Evolutionary conservation across 1,140 invertebrate species (phyloP), one percentile per base, ranked within the genome.

Genomic region (Nephotettix cincticeps): DNA sequence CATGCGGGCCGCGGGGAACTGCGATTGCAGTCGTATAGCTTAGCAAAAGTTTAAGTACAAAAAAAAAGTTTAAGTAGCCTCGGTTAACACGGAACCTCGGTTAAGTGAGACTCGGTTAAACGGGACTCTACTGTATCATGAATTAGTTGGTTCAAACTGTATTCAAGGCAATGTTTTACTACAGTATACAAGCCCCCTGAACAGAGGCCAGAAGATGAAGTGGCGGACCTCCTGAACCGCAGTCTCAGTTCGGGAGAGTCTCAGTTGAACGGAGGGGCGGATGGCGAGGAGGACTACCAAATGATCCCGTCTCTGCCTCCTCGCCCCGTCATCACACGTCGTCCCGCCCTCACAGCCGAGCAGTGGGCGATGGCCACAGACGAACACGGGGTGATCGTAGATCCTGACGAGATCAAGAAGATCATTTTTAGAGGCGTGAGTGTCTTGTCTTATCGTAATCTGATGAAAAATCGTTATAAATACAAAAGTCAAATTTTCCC

Each of bases 341-440:
- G 87, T n/a, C 78, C 82, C 13, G 91, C 94, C 1, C 79, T 98
- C n/a, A 88, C 85, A 1, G 80, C 84, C 64, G 87, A 90, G 68
- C 91, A 95, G 77, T 98, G 95, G 94, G 81, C 87, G 17, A 87
- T 86, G 74, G 87, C 89, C 75, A 87, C 92, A 78, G 91, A 95
- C 79, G 77, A 84, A 28, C 89, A 93, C 65, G 95, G 95, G 3
- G 85, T 87, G 78, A 84, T 97, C 1, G 82, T 83, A 75, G 87
- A 93, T 79, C 83, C 88, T 0, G 86, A 89, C 14, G 82, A 84
- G 3, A 83, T 93, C 0, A 93, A 90, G 80, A 86, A 91, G 76
- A 86, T 92, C n/a, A 93, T 97, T 74, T 97, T 96, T 80, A 88
- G 89, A 83, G 96, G 96, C 76, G 95, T 96, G 81, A 84, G 88